These are phyloP conservation scores for Camelus bactrianus DNA, from an alignment of 2,113 vertebrate species.

Conservation along the genomic window DNA sequence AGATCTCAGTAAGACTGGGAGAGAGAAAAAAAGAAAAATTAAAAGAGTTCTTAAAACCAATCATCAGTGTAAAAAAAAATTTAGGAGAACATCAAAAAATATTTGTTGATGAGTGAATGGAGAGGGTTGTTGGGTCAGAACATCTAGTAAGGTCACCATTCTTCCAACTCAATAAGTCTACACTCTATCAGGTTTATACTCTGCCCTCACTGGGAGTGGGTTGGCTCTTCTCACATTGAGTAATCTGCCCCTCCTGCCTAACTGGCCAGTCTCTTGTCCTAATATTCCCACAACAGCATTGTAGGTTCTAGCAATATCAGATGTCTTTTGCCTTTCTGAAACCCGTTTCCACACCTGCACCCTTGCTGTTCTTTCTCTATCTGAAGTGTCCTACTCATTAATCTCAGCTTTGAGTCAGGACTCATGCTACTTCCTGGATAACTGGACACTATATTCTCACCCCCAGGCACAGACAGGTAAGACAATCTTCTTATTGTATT, in stretches of 20 bases:
- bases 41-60: neutral
- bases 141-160: neutral
- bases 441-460: neutral
- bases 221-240: neutral
- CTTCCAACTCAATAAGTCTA: neutral
- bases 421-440: neutral
- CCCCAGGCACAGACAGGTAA: neutral
- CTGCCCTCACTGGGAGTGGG: neutral
- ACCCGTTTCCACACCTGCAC: neutral
- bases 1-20: too few relatives aligned
- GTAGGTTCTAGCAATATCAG: neutral
- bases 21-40: too few relatives aligned
- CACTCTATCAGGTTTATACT: neutral
- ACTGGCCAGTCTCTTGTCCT: neutral
- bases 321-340: neutral
- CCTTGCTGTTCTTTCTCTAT: neutral
- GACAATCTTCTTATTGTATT: neutral
- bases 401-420: neutral
- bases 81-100: neutral
- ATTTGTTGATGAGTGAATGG: neutral
- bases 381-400: neutral
- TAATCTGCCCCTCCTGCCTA: neutral
- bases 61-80: neutral
- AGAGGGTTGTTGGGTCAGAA: neutral
- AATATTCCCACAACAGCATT: neutral